Base-by-base conservation (phyloP, 1,140 invertebrate species). In the Psix sp. region DNA sequence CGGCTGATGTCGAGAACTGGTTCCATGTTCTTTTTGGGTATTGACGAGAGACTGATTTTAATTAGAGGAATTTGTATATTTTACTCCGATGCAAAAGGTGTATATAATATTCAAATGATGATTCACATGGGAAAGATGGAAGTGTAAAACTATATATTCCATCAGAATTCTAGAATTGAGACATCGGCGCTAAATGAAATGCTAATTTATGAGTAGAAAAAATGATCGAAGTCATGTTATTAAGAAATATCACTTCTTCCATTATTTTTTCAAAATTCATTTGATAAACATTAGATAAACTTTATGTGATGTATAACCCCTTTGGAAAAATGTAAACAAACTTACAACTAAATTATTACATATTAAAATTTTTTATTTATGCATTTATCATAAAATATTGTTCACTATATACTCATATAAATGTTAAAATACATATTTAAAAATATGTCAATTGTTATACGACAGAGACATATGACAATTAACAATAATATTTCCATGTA, bases 101-200 rank as follows among this genome's bases (percentile, higher is more conserved):
- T 10, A 29, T 29, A 29, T n/a, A 29, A 7, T 7, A 7, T 10
- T 7, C 26, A 7, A n/a, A 7, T 29, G 43, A 56, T 63, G 20
- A 62, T 42, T 54, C 49, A 31, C 24, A 48, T 57, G 33, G 17
- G 31, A 46, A 46, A 70, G 59, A 70, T 74, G 33, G 21, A 60
- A 39, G 35, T 38, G 35, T 49, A 14, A 18, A 40, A 24, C 7
- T 24, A 13, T 35, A 2, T 46, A 36, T 59, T 33, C 46, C 26
- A n/a, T 43, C 26, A 56, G 33, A 35, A 51, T 39, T 51, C 26
- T 21, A 20, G 38, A 39, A 51, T 51, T 51, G 15, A 51, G 48
- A 36, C 48, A 36, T 51, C 16, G 10, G 3, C 20, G 15, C 21
- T 1, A 36, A 51, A 39, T 51, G 14, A 24, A 11, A 33, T 33